Base-by-base conservation (phyloP, 2,888 invertebrate genomes). In the Phanerotoma sp. region DNA sequence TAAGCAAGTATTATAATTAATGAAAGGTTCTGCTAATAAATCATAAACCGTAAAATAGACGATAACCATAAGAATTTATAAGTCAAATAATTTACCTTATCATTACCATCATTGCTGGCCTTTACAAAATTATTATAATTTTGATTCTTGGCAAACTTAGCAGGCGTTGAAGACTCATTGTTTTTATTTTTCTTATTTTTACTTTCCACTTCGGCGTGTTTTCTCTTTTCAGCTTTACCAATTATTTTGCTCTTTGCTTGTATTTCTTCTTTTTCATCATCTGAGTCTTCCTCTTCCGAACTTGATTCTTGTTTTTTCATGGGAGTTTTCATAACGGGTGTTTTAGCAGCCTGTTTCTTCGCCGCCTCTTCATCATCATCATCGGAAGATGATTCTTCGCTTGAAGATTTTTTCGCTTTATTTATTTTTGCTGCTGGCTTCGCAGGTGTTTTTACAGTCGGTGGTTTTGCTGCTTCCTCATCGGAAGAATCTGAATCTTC, bases 81-180 rank as follows among this genome's bases (percentile, higher is more conserved):
- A n/a, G n/a, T n/a, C n/a, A n/a, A n/a, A n/a, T n/a, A n/a, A n/a
- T n/a, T 54, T 64, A 74, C 74, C 72, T 73, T 76, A 38, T 73
- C 69, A 28, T 68, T 79, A 55, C 73, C 50, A 5, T 38, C 74
- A 40, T 72, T 76, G 54, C 78, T 79, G 9, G 82, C 83, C 78
- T 88, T 88, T 1, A 87, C 86, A 71, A 90, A 90, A 69, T 90
- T 90, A 59, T 67, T 82, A 71, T 89, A 89, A 47, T 73, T 72
- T 47, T 63, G 66, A 55, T 71, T 69, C 22, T 66, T 67, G 22
- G 61, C 57, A 59, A 72, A 70, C 13, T 66, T 59, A 9, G 70
- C 61, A 41, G 70, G 60, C 37, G 50, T 42, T 21, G 20, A 32
- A 13, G 30, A 50, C 7, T 60, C 54, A 20, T 52, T 53, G 13